A percentile compares a stretch with the other conserved stretches of the same genome.
Evolutionary conservation across 2,113 vertebrate genomes (phyloP).

Genomic region (Callaeas wilsoni): DNA sequence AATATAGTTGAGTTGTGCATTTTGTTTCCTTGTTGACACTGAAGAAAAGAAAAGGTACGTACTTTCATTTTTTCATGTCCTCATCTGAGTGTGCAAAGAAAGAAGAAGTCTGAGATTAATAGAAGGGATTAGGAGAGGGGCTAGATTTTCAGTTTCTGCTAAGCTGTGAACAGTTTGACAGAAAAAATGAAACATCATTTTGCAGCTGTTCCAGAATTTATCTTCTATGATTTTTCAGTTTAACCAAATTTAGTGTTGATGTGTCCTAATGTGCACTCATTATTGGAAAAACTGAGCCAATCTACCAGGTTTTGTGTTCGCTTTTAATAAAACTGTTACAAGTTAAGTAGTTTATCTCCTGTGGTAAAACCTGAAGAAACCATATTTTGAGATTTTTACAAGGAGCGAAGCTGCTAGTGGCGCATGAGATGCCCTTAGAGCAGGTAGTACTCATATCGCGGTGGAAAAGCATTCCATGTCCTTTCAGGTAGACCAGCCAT

Average conservation of each 20-base stretch:
- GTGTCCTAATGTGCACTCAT: not conserved
- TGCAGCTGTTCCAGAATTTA: not conserved
- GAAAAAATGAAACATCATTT: not conserved
- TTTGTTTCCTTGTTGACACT: not conserved
- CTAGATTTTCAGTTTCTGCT: not conserved
- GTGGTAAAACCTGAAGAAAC: not conserved
- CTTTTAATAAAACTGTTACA: not conserved
- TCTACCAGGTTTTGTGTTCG: not conserved
- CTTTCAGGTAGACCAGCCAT: not conserved
- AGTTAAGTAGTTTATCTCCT: not conserved
- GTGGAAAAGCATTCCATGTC: not conserved
- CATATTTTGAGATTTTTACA: not conserved
- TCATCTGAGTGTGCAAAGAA: not conserved
- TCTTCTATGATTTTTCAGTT: not conserved
- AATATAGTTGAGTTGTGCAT: not conserved
- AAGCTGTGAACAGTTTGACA: not conserved
- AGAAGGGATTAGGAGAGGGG: not conserved
- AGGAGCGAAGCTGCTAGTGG: not conserved
- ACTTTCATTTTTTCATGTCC: not conserved
- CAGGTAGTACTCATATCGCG: not conserved
- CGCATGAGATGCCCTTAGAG: not conserved
- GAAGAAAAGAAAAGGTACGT: not conserved
- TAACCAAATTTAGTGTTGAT: not conserved
- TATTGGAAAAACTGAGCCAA: not conserved
- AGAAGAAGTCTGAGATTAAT: not conserved